Base-by-base conservation (phyloP, 2,888 invertebrate genomes). In the Heliconius cydno region DNA sequence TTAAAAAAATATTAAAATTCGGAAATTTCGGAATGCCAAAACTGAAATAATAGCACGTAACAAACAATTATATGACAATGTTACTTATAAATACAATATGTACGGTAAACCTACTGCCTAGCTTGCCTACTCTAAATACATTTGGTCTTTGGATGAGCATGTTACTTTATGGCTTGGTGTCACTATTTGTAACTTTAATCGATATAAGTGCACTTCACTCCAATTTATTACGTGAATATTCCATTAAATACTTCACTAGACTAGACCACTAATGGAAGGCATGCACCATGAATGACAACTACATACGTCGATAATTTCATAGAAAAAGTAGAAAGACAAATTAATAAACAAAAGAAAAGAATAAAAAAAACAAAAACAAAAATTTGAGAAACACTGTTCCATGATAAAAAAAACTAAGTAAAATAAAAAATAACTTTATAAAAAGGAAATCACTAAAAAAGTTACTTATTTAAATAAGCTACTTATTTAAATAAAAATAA, bases 61-160 rank as follows among this genome's bases (percentile, higher is more conserved):
- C 85, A 86, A 86, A 86, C 60, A 89, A 87, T 88, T 86, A 89
- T 87, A 86, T 88, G 89, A 90, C 85, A 84, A 86, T 85, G 82
- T 86, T 87, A 88, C 89, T 91, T 91, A 90, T 84, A 86, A 88
- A 85, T 90, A 90, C 85, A 46, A 84, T 82, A 88, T 87, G 89
- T 87, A 91, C 86, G 90, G 89, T 90, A 82, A 82, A 89, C 88
- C 92, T 93, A 94, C 87, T 90, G 87, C 88, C 92, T 94, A 94
- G 92, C 91, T 87, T 92, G 84, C 88, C 89, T 94, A 93, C 88
- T 89, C 92, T 94, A 94, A 91, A 91, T 90, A 93, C 92, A 93
- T 93, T 94, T 94, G 94, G 94, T 95, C 94, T 95, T 94, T 94
- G 94, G 94, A 92, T 94, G 94, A 94, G 93, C 94, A 90, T 93